A percentile compares a stretch with the other conserved stretches of the same genome.
Evolutionary conservation across 1,140 invertebrate genomes (phyloP).

Genomic region (Aphelenchoides besseyi): DNA sequence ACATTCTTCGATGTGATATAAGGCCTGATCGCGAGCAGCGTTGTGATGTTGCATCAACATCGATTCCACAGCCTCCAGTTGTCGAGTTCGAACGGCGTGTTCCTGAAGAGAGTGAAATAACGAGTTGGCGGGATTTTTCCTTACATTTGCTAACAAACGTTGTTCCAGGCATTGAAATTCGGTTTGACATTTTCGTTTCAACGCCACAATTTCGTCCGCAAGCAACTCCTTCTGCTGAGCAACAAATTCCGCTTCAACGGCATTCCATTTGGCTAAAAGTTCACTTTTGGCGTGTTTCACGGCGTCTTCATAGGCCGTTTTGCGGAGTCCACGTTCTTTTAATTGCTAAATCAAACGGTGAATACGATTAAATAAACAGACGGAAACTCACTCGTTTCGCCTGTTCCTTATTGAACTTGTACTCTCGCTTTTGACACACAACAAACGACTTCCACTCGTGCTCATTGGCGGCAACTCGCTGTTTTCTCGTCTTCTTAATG

Average conservation of each 20-base stretch:
- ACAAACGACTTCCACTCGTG: conserved; percentile 83
- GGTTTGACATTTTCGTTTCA: not conserved
- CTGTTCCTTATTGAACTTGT: conserved; percentile 93
- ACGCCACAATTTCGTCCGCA: not conserved
- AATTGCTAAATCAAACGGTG: conserved; percentile 66
- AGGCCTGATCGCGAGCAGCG: conserved; percentile 11
- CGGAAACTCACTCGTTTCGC: conserved; percentile 70
- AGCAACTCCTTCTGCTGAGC: conserved; percentile 11
- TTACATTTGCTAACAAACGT: conserved; percentile 5
- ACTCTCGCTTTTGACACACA: conserved; percentile 89
- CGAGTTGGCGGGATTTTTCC: too few species aligned
- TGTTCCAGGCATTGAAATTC: conserved; percentile 11
- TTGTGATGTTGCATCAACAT: conserved; percentile 76
- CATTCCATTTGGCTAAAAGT: conserved; percentile 2
- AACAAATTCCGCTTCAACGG: not conserved
- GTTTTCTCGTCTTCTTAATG: conserved; percentile 90
- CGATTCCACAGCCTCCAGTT: conserved; percentile 87
- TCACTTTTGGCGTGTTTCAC: conserved; percentile 5
- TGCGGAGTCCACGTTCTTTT: conserved; percentile 65
- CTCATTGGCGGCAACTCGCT: conserved; percentile 82
- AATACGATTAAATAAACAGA: conserved; percentile 3
- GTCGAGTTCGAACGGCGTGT: conserved; percentile 69
- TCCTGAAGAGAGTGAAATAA: conserved; percentile 30
- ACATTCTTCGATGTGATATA: conserved; percentile 33
- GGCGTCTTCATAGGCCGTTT: not conserved